Conservation (phyloP, 2,113 vertebrate species). For the Otolemur garnettii region DNA sequence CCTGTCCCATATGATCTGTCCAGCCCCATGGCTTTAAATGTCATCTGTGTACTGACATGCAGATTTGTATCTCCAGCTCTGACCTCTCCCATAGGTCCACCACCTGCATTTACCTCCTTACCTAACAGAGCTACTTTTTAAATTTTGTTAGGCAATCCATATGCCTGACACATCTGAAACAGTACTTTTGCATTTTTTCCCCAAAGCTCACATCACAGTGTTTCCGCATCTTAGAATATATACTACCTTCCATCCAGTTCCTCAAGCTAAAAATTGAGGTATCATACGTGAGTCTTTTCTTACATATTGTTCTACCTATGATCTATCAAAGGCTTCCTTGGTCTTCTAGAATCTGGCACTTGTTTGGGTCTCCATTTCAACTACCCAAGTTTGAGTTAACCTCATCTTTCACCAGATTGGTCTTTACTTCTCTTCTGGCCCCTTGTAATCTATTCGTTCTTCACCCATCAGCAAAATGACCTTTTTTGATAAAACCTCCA, state of each 20-base stretch:
- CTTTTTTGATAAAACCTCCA: constrained; percentile 29
- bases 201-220: background rate
- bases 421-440: constrained; percentile 2
- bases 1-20: background rate
- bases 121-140: background rate
- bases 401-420: background rate
- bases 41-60: background rate
- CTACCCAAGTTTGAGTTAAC: background rate
- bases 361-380: constrained; percentile 8
- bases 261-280: background rate
- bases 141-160: background rate
- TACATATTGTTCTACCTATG: background rate
- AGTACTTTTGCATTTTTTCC: background rate
- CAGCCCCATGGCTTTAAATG: background rate
- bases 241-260: background rate
- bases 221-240: background rate
- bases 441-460: background rate
- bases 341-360: background rate
- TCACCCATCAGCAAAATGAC: background rate
- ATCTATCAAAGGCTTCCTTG: background rate
- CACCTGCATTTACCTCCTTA: background rate
- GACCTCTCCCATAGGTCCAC: background rate
- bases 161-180: background rate
- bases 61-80: background rate
- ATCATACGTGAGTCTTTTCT: background rate